Conservation (phyloP, 2,888 invertebrate genomes). For the Napeogenes inachia region DNA sequence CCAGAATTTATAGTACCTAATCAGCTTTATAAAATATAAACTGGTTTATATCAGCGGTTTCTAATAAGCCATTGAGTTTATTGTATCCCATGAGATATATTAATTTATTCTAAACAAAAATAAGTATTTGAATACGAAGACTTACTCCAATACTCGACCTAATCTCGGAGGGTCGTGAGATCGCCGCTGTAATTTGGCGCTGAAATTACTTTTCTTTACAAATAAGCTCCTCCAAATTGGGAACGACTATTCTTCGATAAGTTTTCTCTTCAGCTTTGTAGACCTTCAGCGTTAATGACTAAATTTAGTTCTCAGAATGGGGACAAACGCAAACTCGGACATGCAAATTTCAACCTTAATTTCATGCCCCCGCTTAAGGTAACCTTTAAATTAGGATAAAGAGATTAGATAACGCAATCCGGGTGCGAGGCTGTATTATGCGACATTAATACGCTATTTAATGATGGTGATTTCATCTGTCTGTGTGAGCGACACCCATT, state of each 20-base stretch:
- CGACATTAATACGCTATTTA: conserved; percentile 39
- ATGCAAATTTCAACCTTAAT: conserved; percentile 47
- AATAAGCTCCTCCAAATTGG: conserved; percentile 33
- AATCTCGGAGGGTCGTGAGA: conserved; percentile 27
- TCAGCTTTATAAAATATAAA: background rate
- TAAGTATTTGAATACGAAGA: conserved; percentile 28
- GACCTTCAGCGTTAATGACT: conserved; percentile 36
- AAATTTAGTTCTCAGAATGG: conserved; percentile 37
- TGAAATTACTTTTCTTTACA: conserved; percentile 34
- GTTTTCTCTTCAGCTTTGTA: conserved; percentile 29
- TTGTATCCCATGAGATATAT: background rate
- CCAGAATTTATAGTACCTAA: background rate
- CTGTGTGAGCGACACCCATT: too few relatives aligned
- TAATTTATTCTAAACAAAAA: conserved; percentile 19
- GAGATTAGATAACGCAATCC: conserved; percentile 45
- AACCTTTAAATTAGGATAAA: conserved; percentile 45
- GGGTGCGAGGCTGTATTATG: conserved; percentile 37
- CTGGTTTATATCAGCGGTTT: too few relatives aligned
- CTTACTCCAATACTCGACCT: conserved; percentile 32
- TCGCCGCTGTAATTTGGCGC: conserved; percentile 28
- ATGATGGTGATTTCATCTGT: conserved; percentile 30
- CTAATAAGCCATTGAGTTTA: too few relatives aligned
- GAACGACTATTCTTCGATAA: conserved; percentile 31
- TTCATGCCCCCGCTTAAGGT: conserved; percentile 35
- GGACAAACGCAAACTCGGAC: conserved; percentile 30